Evolutionary conservation across 2,113 vertebrate genomes (phyloP).

Genomic region (Microcebus murinus): DNA sequence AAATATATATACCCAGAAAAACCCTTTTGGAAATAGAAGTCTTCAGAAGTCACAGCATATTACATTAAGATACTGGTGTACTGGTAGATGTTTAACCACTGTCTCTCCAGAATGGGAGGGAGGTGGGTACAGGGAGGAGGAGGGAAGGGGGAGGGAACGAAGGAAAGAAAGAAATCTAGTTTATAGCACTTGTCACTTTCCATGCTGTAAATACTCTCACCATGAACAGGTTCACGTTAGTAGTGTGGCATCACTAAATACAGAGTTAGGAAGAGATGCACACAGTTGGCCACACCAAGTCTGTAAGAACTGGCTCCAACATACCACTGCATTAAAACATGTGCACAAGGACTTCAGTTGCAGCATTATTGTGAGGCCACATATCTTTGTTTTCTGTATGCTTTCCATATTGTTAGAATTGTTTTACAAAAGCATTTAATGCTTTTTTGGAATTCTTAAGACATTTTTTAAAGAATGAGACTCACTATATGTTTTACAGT

Average conservation of each 20-base stretch:
- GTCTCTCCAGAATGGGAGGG: background rate
- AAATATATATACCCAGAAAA: background rate
- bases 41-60: background rate
- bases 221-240: background rate
- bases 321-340: accelerated
- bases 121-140: no score
- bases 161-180: background rate
- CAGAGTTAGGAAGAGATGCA: background rate
- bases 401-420: background rate
- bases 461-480: background rate
- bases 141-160: background rate
- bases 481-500: background rate
- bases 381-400: background rate
- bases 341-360: accelerated
- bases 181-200: background rate
- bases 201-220: background rate
- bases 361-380: no score
- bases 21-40: background rate
- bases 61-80: background rate
- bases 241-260: background rate
- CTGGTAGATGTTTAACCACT: background rate
- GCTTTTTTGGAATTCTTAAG: background rate
- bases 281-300: accelerated
- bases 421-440: background rate
- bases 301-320: accelerated